Evolutionary conservation across 2,113 vertebrate genomes (phyloP).

Genomic region (Pituophis catenifer): DNA sequence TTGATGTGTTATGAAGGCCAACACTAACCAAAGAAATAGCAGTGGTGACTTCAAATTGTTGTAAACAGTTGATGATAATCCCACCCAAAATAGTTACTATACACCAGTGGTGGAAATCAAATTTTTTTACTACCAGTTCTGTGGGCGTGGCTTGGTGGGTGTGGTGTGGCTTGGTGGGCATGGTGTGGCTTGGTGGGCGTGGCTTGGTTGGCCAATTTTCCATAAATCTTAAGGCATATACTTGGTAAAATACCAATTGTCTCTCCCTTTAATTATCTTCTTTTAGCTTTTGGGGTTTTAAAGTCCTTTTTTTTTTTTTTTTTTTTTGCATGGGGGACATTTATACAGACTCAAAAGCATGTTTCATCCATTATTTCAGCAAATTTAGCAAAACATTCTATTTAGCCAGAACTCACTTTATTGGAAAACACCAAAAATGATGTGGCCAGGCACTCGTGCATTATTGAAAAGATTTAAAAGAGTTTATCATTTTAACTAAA

Average conservation of each 20-base stretch:
- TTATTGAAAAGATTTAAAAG: constrained; percentile 36
- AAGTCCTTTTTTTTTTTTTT: neutral
- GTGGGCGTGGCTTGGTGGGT: no score
- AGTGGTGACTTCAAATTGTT: neutral
- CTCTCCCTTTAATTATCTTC: neutral
- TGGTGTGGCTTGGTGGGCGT: no score
- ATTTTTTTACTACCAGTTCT: no score
- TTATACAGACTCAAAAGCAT: neutral
- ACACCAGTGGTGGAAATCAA: no score
- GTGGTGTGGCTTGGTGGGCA: no score
- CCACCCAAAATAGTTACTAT: neutral
- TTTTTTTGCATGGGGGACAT: neutral
- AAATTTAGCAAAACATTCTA: constrained; percentile 6
- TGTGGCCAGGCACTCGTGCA: neutral
- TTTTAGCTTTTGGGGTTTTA: neutral
- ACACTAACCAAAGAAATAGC: no score
- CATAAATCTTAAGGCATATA: neutral
- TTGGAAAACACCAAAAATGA: neutral
- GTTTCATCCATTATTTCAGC: neutral
- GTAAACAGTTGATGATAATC: neutral
- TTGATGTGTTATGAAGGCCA: neutral
- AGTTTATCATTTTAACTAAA: constrained; percentile 40
- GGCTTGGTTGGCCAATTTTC: no score
- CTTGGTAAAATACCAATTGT: neutral
- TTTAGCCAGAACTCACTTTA: constrained; percentile 19